Conservation (phyloP, 2,888 invertebrate genomes). For the Nymphalis urticae region DNA sequence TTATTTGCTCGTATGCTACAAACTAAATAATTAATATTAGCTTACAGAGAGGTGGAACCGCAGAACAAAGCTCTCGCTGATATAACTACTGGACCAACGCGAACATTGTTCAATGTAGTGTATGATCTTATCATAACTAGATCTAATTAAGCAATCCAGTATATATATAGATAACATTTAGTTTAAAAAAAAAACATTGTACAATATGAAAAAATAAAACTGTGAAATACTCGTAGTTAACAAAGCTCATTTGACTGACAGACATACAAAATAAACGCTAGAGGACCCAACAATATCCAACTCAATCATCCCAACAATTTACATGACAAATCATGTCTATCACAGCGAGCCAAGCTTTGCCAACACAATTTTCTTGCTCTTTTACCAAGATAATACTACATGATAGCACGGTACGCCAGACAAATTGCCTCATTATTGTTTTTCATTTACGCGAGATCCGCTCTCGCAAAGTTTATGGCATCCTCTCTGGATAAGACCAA, state of each 20-base stretch:
- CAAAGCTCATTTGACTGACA: background rate
- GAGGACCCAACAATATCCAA: slow-evolving; percentile 15
- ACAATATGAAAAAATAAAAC: too few relatives aligned
- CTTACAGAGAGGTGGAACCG: too few relatives aligned
- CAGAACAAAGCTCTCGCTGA: too few relatives aligned
- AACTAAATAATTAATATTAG: too few relatives aligned
- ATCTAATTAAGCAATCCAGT: too few relatives aligned
- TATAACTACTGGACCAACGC: too few relatives aligned
- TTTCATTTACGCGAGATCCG: slow-evolving; percentile 52
- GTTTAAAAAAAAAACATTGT: too few relatives aligned
- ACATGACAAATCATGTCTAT: slow-evolving; percentile 37
- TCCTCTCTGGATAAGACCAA: slow-evolving; percentile 26
- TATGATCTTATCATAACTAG: too few relatives aligned
- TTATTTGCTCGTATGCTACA: too few relatives aligned
- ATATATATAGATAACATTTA: too few relatives aligned
- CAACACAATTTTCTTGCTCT: slow-evolving; percentile 33
- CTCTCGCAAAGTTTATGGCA: slow-evolving; percentile 32
- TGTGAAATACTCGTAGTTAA: background rate
- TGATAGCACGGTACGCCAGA: slow-evolving; percentile 40
- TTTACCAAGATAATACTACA: slow-evolving; percentile 34
- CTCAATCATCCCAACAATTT: slow-evolving; percentile 36
- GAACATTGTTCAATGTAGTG: too few relatives aligned
- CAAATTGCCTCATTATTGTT: slow-evolving; percentile 60
- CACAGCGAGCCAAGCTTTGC: slow-evolving; percentile 27
- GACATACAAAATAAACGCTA: slow-evolving; percentile 18